A percentile compares a stretch with the other conserved stretches of the same genome.
phyloP scores from a whole-genome alignment of 2,888 invertebrate genomes.

The Amphipoea lucens region DNA sequence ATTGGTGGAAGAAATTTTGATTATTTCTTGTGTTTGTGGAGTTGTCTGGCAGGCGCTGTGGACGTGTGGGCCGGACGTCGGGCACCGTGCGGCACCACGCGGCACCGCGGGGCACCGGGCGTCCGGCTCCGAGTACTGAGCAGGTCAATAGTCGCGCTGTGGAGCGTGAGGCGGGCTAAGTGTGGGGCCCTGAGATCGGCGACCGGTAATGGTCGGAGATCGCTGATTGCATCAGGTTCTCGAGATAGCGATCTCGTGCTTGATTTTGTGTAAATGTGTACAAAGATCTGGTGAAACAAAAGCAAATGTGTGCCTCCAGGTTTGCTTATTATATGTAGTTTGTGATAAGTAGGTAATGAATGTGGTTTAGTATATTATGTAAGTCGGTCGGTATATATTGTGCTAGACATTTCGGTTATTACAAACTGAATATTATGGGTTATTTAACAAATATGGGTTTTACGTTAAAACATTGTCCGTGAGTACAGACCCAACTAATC shows the following conservation, averaged over 20 bases:
- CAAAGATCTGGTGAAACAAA: slow-evolving; percentile 17
- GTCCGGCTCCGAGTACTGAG: background rate
- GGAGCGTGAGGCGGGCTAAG: slow-evolving; percentile 34
- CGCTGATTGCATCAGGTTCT: slow-evolving; percentile 35
- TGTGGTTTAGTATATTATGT: background rate
- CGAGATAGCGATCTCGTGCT: slow-evolving; percentile 17
- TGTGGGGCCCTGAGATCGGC: slow-evolving; percentile 43
- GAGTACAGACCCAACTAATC: background rate
- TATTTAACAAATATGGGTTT: slow-evolving; percentile 5
- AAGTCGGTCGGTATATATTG: background rate
- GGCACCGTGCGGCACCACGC: background rate
- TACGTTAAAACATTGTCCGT: background rate
- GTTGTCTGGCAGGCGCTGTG: slow-evolving; percentile 17
- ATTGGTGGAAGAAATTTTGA: slow-evolving; percentile 20
- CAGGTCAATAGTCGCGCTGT: slow-evolving; percentile 49
- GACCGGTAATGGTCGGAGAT: slow-evolving; percentile 36
- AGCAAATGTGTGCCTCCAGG: background rate
- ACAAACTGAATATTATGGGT: background rate
- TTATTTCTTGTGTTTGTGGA: slow-evolving; percentile 27
- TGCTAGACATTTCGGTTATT: background rate
- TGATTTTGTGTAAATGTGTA: slow-evolving; percentile 20
- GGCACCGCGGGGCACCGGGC: background rate
- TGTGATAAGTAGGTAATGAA: background rate
- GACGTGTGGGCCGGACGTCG: slow-evolving; percentile 12
- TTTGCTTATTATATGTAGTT: too few relatives aligned